These are phyloP conservation scores for Helicoverpa assulta DNA, from an alignment of 2,888 invertebrate genomes.

Conservation along the genomic window DNA sequence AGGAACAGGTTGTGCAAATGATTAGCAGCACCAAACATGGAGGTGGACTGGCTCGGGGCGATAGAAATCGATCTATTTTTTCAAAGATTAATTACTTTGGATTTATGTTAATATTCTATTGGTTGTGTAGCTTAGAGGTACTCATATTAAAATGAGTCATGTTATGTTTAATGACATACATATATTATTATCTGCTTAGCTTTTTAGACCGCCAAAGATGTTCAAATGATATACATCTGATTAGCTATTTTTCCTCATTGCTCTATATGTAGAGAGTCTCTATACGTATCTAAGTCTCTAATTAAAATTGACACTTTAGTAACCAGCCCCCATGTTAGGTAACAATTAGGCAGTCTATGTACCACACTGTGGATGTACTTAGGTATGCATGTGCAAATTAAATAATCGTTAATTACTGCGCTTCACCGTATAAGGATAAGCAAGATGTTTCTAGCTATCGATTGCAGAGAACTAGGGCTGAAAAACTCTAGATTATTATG, in stretches of 20 bases:
- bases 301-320: constrained; percentile 15
- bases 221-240: too few relatives aligned
- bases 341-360: constrained; percentile 34
- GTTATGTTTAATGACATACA: too few relatives aligned
- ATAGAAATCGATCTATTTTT: constrained; percentile 10
- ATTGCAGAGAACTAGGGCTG: constrained; percentile 44
- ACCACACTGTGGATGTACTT: constrained; percentile 6
- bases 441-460: constrained; percentile 52
- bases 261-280: too few relatives aligned
- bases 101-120: constrained; percentile 22
- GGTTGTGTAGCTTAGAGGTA: not conserved
- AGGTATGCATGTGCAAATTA: constrained; percentile 49
- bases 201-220: too few relatives aligned
- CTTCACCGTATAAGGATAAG: constrained; percentile 39
- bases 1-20: constrained; percentile 43
- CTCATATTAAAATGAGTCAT: too few relatives aligned
- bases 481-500: not conserved
- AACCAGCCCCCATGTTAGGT: constrained; percentile 42
- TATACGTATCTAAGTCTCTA: not conserved
- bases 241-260: too few relatives aligned
- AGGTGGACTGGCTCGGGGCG: constrained; percentile 18
- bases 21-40: constrained; percentile 22
- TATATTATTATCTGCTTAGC: too few relatives aligned
- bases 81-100: constrained; percentile 3
- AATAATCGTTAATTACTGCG: constrained; percentile 60